Base-by-base conservation (phyloP, 1,140 invertebrate genomes). In the Drosophila pseudoananassae region DNA sequence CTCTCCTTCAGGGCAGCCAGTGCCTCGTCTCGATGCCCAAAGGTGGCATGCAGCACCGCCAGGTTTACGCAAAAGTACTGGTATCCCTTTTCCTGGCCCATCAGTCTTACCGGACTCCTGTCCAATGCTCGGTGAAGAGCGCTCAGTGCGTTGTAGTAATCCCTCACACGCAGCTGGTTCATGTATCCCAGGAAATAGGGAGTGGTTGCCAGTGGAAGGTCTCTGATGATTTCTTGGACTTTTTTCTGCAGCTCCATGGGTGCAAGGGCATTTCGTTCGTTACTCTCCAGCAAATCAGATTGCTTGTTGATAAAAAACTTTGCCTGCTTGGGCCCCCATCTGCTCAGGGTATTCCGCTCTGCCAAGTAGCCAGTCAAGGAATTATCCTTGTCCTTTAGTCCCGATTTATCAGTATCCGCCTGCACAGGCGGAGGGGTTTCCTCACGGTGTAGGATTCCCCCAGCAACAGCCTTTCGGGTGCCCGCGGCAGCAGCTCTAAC, bases 121-220 rank as follows among this genome's bases (percentile, higher is more conserved):
- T 98, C 97, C 89, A 98, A 97, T 85, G 96, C 97, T 78, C 97
- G 95, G 92, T 97, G 96, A 0, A 98, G 92, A 72, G 96, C 96
- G 75, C 97, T 95, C 57, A 97, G 91, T 0, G 97, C 96, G 2
- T 96, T 97, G 85, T 96, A 96, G 90, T 97, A 97, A 91, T 98
- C 98, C 82, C 96, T 96, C 3, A 97, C 94, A 27, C 97, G 93
- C 40, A 98, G 91, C 82, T 95, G 97, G 92, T 98, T 98, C 76
- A 98, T 92, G 90, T 97, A 99, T 81, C 96, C 97, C 27, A 99
- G 92, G 90, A 97, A 98, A 93, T 98, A 97, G 95, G 96, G 95
- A 93, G 97, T 97, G 9, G 96, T 94, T 90, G 96, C 95, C 52
- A 97, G 95, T 14, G 96, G 96, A 92, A 97, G 96, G 70, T 95